Conservation (phyloP, 1,140 invertebrate species). For the Heliothis subflexa region DNA sequence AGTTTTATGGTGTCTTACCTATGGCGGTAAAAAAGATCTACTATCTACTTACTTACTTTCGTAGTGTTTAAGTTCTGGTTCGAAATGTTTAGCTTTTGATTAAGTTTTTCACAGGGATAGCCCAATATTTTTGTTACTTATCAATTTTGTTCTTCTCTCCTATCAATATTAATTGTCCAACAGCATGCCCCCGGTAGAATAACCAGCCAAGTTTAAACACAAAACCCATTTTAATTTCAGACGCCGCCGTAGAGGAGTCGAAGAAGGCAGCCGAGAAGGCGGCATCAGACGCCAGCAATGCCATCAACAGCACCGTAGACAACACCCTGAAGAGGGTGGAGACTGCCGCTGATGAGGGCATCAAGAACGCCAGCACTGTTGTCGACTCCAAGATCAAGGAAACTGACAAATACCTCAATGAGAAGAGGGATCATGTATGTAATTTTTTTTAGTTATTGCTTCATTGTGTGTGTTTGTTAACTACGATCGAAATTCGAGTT, state of each 20-base stretch:
- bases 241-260: slow-evolving; percentile 78
- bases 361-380: slow-evolving; percentile 79
- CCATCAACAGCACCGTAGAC: slow-evolving; percentile 79
- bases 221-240: slow-evolving; percentile 56
- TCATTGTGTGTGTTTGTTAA: background rate
- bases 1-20: no score
- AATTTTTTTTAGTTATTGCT: background rate
- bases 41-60: no score
- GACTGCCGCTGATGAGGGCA: slow-evolving; percentile 75
- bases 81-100: no score
- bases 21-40: no score
- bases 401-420: slow-evolving; percentile 79
- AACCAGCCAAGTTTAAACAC: background rate
- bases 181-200: no score
- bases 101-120: no score
- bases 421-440: slow-evolving; percentile 79
- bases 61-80: no score
- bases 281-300: slow-evolving; percentile 77
- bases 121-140: background rate
- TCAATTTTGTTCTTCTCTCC: background rate
- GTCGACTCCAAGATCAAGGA: slow-evolving; percentile 82
- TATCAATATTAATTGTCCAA: no score
- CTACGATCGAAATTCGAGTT: background rate
- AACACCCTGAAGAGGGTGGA: slow-evolving; percentile 80
- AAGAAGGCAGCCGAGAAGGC: slow-evolving; percentile 83